Base-by-base conservation (phyloP, 1,140 invertebrate species). In the Sarcophaga bullata region DNA sequence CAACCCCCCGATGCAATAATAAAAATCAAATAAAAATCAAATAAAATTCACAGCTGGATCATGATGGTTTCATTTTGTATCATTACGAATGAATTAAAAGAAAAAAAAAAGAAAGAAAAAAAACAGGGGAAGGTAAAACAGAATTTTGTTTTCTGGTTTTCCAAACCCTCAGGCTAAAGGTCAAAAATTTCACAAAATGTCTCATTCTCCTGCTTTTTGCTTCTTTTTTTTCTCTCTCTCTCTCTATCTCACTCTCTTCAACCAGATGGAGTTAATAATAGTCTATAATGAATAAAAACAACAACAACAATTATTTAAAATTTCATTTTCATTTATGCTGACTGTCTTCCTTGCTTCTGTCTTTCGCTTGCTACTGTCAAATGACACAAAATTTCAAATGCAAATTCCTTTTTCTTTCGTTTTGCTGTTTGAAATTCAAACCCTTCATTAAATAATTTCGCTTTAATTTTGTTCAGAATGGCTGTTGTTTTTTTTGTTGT, bases 21-120 rank as follows among this genome's bases (percentile, higher is more conserved):
- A 75, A 80, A 49, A 80, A 50, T 52, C 75, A 46, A 48, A 80
- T 82, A 72, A 82, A 82, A 82, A 73, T 82, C 82, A 82, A 82
- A 82, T 82, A 80, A 82, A 82, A 73, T 50, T 82, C 82, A 82
- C 82, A 82, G 82, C 82, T 82, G 82, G 75, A 82, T 50, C 68
- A 82, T 80, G 37, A 19, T 82, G 62, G 54, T 46, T 37, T 37
- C 25, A 37, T 37, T 37, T 37, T 37, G 49, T 50, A 78, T n/a
- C 48, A 78, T 52, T 76, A 15, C n/a, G 50, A 49, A 78, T 80
- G 76, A 78, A 73, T 68, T n/a, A 73, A 68, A 73, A 25, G n/a
- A 72, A 81, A 19, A 50, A 73, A 37, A 37, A 62, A 82, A 13
- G 7, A n/a, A 19, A 48, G 72, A 17, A 81, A 47, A 52, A 15